Percentiles rank a stretch among this genome's conserved stretches.
Conservation (phyloP, 2,888 invertebrate species). For the Zele albiditarsus region DNA sequence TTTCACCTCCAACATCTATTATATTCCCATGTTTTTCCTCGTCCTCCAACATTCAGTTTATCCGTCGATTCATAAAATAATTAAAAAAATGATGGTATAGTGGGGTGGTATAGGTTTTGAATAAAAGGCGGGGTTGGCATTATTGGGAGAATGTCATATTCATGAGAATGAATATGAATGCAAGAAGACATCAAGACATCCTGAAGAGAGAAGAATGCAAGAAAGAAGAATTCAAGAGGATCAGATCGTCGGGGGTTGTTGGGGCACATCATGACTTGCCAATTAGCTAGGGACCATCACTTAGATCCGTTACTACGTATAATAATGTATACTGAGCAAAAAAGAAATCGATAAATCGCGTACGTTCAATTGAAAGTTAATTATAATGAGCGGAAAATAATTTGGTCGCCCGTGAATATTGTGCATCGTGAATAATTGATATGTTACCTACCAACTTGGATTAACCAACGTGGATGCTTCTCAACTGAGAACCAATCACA, state of each 20-base stretch:
- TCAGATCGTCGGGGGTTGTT: constrained; percentile 32
- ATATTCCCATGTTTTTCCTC: constrained; percentile 1
- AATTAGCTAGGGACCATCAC: constrained; percentile 50
- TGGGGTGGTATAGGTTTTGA: constrained; percentile 24
- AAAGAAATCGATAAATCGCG: constrained; percentile 27
- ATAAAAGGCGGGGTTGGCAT: constrained; percentile 55
- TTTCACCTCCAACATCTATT: constrained; percentile 10
- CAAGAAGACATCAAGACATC: constrained; percentile 72
- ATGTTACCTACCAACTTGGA: constrained; percentile 4
- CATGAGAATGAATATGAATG: constrained; percentile 59
- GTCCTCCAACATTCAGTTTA: not conserved
- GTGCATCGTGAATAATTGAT: constrained; percentile 14
- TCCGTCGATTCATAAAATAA: constrained; percentile 38
- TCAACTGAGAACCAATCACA: constrained; percentile 17
- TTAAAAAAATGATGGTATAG: constrained; percentile 19
- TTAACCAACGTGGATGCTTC: constrained; percentile 5
- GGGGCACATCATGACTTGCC: not conserved
- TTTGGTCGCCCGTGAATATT: constrained; percentile 31
- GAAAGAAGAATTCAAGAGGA: constrained; percentile 73
- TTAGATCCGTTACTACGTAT: constrained; percentile 44
- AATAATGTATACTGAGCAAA: constrained; percentile 6
- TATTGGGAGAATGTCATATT: constrained; percentile 26
- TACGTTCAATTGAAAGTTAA: constrained; percentile 33
- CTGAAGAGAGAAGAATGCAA: constrained; percentile 73
- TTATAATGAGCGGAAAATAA: constrained; percentile 32